Evolutionary conservation across 2,888 invertebrate genomes (phyloP).

Genomic region (Acanthoscelides obtectus): DNA sequence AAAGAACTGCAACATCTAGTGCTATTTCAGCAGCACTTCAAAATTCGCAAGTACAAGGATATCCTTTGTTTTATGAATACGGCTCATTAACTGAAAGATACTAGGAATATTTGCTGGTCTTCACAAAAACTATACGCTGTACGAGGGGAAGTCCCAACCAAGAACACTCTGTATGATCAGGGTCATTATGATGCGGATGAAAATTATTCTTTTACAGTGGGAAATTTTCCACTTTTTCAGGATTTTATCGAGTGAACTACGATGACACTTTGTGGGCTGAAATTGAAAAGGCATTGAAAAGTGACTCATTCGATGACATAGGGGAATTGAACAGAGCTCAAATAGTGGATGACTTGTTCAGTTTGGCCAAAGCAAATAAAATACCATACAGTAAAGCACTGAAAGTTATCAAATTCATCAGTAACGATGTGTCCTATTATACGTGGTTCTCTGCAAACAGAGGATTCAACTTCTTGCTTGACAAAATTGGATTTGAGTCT

Average conservation of each 20-base stretch:
- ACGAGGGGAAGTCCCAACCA: no score
- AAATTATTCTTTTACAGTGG: no score
- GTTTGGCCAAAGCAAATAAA: conserved; percentile 55
- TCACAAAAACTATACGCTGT: no score
- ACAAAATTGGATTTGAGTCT: conserved; percentile 19
- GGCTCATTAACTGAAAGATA: no score
- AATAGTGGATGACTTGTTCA: conserved; percentile 68
- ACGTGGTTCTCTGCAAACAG: conserved; percentile 65
- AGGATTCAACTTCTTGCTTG: conserved; percentile 26
- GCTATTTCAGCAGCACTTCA: no score
- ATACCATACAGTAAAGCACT: conserved; percentile 55
- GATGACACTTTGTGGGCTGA: conserved; percentile 62
- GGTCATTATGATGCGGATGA: no score
- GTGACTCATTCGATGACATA: conserved; percentile 49
- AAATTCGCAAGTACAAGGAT: no score
- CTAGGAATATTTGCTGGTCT: no score
- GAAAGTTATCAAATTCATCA: conserved; percentile 62
- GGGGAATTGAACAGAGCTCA: conserved; percentile 69
- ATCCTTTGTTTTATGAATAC: no score
- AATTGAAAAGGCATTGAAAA: conserved; percentile 48
- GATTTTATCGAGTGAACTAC: conserved; percentile 62
- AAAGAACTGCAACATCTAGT: no score
- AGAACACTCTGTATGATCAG: no score
- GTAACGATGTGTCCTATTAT: conserved; percentile 62
- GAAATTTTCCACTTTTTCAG: no score